phyloP scores from a whole-genome alignment of 1,140 invertebrate genomes.

The Apis dorsata region DNA sequence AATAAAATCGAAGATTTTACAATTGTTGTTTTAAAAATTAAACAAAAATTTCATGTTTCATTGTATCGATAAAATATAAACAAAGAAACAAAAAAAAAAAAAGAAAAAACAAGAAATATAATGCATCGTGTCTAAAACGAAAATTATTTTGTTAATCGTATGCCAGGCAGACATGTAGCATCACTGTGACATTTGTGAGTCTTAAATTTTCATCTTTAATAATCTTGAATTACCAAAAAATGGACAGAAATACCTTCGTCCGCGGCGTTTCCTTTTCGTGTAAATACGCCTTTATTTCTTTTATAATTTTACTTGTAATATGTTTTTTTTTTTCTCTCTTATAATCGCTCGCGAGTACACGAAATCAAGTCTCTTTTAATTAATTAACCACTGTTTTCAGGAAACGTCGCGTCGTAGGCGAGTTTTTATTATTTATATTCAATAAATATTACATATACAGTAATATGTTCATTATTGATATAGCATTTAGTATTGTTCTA shows the following conservation, averaged over 20 bases:
- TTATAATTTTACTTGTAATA: not conserved
- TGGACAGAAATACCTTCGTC: constrained; percentile 65
- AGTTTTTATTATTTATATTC: constrained; percentile 66
- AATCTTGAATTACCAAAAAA: constrained; percentile 73
- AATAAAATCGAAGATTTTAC: not conserved
- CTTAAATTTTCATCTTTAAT: constrained; percentile 62
- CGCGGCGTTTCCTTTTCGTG: constrained; percentile 53
- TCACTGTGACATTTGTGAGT: constrained; percentile 63
- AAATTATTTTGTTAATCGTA: constrained; percentile 51
- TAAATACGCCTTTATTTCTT: not conserved
- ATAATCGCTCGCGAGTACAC: not conserved
- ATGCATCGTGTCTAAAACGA: constrained; percentile 48
- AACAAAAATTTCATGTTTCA: not conserved
- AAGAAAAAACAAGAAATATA: not conserved
- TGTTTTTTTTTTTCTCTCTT: no score
- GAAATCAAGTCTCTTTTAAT: constrained; percentile 10
- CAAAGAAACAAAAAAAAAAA: not conserved
- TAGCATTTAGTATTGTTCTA: constrained; percentile 77
- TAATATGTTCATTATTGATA: constrained; percentile 72
- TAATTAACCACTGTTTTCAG: constrained; percentile 34
- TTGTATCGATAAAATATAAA: not conserved
- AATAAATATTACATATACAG: constrained; percentile 76
- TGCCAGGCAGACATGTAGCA: constrained; percentile 63
- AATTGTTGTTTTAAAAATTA: not conserved
- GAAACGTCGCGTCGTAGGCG: constrained; percentile 64